Base-by-base conservation (phyloP, 2,113 vertebrate species). In the Acanthochromis polyacanthus region DNA sequence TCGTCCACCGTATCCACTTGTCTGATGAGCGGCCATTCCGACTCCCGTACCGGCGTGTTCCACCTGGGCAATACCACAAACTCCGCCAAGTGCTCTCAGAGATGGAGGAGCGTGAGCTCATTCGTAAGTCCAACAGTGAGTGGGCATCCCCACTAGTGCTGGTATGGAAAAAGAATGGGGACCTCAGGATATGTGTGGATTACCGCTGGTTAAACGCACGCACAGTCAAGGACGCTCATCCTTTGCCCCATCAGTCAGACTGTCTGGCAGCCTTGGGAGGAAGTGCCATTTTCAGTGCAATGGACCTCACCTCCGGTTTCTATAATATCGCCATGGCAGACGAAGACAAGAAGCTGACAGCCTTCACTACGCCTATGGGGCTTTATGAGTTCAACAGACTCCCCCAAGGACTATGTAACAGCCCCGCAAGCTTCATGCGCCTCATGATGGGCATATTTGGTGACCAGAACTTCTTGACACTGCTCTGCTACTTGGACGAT, bases 141-240 rank as follows among this genome's bases (percentile, higher is more conserved):
- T 68, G 46, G 43, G 64, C 64, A 1, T 77, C 56, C 0, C 56
- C 64, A 4, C 2, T 67, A 10, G 74, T 69, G 0, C 46, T 77
- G 1, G 63, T 68, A 0, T 69, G 64, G 74, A 77, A 77, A 19
- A 77, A 69, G 30, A 60, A 20, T 52, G 46, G 78, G 0, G 61
- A 80, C 3, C 32, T 66, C 0, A 23, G 69, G 23, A 80, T 80
- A 0, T 73, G 62, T 45, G 56, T 60, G 22, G 69, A 73, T 4
- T 80, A 46, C 2, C 16, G 55, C 16, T 80, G 60, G 61, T 16
- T 80, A 19, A 80, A n/a, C n/a, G n/a, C n/a, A n/a, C n/a, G n/a
- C n/a, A n/a, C n/a, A n/a, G n/a, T n/a, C n/a, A n/a, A n/a, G n/a
- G n/a, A n/a, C n/a, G n/a, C n/a, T n/a, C n/a, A n/a, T n/a, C n/a